phyloP scores from a whole-genome alignment of 1,140 invertebrate genomes.

The Heliothis virescens region DNA sequence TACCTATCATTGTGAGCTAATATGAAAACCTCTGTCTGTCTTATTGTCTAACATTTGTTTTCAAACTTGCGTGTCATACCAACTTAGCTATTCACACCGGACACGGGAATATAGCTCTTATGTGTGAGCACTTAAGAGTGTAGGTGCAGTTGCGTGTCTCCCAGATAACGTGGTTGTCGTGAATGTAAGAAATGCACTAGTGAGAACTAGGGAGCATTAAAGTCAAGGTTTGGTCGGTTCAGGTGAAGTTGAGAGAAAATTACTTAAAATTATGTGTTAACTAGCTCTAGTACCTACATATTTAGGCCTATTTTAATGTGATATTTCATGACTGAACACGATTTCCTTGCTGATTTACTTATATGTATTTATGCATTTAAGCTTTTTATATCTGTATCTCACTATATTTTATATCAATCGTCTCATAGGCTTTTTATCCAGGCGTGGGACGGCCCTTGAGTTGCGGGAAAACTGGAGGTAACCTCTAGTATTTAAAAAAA shows the following conservation, averaged over 20 bases:
- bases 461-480: no score
- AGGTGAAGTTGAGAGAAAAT: neutral
- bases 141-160: neutral
- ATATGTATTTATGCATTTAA: no score
- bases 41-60: conserved; percentile 52
- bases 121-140: neutral
- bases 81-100: conserved; percentile 1
- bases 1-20: conserved; percentile 50
- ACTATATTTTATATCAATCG: no score
- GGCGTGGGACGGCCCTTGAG: no score
- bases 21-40: conserved; percentile 34
- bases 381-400: no score
- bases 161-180: conserved; percentile 5
- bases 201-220: conserved; percentile 34
- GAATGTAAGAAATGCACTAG: conserved; percentile 47
- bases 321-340: no score
- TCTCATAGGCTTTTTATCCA: no score
- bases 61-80: conserved; percentile 37
- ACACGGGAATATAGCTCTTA: conserved; percentile 10
- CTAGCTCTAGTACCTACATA: no score
- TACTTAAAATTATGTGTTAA: neutral
- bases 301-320: no score
- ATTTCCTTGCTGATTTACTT: no score
- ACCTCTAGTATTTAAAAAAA: no score
- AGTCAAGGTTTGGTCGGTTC: neutral